Evolutionary conservation across 2,888 invertebrate genomes (phyloP).

Genomic region (Andrena praecox): DNA sequence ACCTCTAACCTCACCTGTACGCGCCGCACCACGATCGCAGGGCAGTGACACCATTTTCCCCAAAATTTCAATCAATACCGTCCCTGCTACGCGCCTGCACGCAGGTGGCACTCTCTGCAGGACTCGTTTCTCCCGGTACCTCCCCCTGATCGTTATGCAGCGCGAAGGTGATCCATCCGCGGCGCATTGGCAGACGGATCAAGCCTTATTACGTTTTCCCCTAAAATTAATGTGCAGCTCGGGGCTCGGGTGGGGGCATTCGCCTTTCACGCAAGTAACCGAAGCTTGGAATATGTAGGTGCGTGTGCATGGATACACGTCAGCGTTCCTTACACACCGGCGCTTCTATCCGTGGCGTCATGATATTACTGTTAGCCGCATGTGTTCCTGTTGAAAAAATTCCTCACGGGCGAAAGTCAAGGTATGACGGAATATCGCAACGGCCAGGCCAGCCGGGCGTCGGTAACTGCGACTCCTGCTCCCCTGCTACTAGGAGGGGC

Average conservation of each 20-base stretch:
- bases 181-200: constrained; percentile 46
- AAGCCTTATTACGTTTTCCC: constrained; percentile 80
- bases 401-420: constrained; percentile 85
- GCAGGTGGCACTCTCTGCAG: neutral
- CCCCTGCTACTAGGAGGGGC: constrained; percentile 83
- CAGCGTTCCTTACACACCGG: constrained; percentile 66
- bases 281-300: constrained; percentile 21
- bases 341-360: constrained; percentile 77
- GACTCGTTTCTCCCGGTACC: constrained; percentile 8
- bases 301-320: constrained; percentile 24
- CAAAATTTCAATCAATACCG: constrained; percentile 78
- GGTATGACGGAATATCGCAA: constrained; percentile 81
- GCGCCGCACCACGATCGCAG: constrained; percentile 63
- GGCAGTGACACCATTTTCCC: constrained; percentile 84
- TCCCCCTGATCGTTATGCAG: neutral
- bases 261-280: constrained; percentile 25
- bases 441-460: constrained; percentile 32
- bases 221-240: constrained; percentile 77
- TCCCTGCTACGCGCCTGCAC: neutral
- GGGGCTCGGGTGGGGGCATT: constrained; percentile 51
- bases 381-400: constrained; percentile 85
- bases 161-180: neutral
- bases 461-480: constrained; percentile 62
- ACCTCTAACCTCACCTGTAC: constrained; percentile 23
- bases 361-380: constrained; percentile 74